phyloP scores from a whole-genome alignment of 1,140 invertebrate species.

The Vanessa atalanta region DNA sequence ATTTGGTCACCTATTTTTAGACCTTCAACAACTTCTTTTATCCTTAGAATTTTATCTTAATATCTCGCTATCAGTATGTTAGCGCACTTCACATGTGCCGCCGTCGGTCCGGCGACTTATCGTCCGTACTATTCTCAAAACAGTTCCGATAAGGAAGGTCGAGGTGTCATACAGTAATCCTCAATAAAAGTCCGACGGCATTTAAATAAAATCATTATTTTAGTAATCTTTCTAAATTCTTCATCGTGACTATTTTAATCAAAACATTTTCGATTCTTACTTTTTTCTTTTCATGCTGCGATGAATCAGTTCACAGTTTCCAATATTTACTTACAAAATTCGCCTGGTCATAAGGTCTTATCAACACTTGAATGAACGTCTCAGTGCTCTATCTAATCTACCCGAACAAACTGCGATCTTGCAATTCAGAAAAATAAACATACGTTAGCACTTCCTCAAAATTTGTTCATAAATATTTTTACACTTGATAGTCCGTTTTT shows the following conservation, averaged over 20 bases:
- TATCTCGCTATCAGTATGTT: conserved; percentile 67
- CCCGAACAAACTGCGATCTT: conserved; percentile 63
- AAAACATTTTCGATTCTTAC: conserved; percentile 47
- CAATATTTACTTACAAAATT: conserved; percentile 60
- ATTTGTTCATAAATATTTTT: conserved; percentile 54
- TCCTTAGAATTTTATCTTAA: conserved; percentile 69
- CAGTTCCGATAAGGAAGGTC: conserved; percentile 66
- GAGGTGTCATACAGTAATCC: conserved; percentile 61
- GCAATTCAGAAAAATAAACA: conserved; percentile 44
- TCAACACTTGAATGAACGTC: conserved; percentile 71
- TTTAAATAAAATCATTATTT: conserved; percentile 51
- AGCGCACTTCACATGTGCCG: conserved; percentile 74
- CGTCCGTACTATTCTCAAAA: conserved; percentile 66
- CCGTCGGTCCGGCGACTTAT: conserved; percentile 74
- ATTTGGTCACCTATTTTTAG: conserved; percentile 81
- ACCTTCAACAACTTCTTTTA: conserved; percentile 73
- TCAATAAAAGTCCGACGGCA: conserved; percentile 68
- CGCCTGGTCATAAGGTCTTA: conserved; percentile 65
- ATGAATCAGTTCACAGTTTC: conserved; percentile 46
- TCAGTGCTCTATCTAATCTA: conserved; percentile 71
- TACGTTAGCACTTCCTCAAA: conserved; percentile 53
- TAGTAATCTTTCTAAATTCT: conserved; percentile 65
- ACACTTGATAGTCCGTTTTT: conserved; percentile 51
- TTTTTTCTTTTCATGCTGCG: conserved; percentile 77
- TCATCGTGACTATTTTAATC: conserved; percentile 43